Conservation (phyloP, 1,140 invertebrate species). For the Ylistrum balloti region DNA sequence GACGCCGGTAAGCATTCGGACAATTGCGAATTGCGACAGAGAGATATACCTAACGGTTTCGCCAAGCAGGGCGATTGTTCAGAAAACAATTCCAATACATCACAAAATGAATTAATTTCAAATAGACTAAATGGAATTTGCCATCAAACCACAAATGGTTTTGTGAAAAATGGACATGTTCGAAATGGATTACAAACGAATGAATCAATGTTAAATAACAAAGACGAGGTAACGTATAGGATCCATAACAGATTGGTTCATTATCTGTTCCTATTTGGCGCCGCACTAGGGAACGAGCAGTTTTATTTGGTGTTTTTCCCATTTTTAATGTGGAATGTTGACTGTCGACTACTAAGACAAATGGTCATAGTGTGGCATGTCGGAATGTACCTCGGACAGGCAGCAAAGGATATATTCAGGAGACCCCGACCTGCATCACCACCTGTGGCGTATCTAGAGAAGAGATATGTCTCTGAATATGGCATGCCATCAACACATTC, state of each 20-base stretch:
- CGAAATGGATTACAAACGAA: conserved; percentile 33
- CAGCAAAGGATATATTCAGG: conserved; percentile 91
- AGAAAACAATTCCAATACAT: not conserved
- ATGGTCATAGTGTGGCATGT: conserved; percentile 92
- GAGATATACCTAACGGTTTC: not conserved
- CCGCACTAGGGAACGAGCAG: conserved; percentile 92
- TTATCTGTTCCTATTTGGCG: conserved; percentile 92
- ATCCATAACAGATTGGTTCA: conserved; percentile 93
- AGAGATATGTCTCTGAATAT: conserved; percentile 93
- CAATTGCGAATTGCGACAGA: not conserved
- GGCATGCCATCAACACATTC: conserved; percentile 97
- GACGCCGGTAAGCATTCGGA: not conserved
- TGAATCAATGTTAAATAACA: not conserved
- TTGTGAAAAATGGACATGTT: conserved; percentile 43
- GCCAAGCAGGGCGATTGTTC: not conserved
- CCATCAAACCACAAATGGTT: not conserved
- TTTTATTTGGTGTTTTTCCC: conserved; percentile 92
- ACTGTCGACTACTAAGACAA: conserved; percentile 80
- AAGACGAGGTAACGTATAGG: conserved; percentile 78
- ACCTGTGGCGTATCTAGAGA: conserved; percentile 91
- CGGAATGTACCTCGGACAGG: conserved; percentile 89
- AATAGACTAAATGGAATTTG: conserved; percentile 6
- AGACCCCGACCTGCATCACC: conserved; percentile 90
- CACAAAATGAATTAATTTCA: not conserved
- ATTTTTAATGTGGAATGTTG: conserved; percentile 96